Conservation (phyloP, 2,888 invertebrate species). For the Lepidochrysops patricia region DNA sequence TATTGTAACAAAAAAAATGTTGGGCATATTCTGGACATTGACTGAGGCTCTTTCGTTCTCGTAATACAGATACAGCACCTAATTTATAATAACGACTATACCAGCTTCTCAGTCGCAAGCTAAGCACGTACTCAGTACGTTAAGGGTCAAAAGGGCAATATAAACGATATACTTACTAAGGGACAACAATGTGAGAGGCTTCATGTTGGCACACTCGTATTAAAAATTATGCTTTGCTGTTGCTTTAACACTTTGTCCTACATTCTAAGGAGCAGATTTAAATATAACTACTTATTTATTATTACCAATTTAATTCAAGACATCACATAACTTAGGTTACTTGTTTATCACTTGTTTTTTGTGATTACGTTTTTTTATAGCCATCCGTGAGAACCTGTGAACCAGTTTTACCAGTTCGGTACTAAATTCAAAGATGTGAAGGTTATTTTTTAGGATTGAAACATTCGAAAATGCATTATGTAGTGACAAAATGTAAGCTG, state of each 20-base stretch:
- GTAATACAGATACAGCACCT: background rate
- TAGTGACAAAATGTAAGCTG: background rate
- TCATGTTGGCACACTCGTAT: background rate
- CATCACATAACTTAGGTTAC: no score
- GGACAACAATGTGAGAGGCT: background rate
- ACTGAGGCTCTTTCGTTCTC: background rate
- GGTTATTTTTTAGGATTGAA: background rate
- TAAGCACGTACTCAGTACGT: background rate
- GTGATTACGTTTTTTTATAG: background rate
- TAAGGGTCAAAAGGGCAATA: background rate
- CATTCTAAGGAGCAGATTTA: background rate
- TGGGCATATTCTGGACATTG: no score
- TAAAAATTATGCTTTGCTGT: constrained; percentile 1
- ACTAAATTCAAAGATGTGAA: background rate
- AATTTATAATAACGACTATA: background rate
- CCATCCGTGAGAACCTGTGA: background rate
- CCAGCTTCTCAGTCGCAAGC: background rate
- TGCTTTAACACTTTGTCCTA: background rate
- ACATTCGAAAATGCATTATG: background rate
- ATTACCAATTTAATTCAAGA: no score
- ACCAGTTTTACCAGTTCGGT: background rate
- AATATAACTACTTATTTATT: background rate
- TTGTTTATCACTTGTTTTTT: no score
- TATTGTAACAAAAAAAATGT: no score
- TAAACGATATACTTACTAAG: background rate